Conservation (phyloP, 1,140 invertebrate genomes). For the Pogonus chalceus region DNA sequence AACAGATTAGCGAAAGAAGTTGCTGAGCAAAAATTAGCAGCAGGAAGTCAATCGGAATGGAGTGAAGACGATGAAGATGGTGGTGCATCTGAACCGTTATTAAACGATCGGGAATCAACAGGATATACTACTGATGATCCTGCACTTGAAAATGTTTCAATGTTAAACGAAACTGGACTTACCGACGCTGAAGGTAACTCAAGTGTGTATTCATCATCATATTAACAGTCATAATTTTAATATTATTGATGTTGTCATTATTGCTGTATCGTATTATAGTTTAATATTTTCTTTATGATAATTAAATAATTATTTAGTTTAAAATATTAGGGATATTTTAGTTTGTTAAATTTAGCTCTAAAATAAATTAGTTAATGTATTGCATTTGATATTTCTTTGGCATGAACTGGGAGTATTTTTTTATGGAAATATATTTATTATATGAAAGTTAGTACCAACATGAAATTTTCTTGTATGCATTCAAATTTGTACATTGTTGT, state of each 20-base stretch:
- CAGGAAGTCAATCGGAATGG: constrained; percentile 67
- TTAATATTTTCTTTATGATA: neutral
- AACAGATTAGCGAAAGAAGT: constrained; percentile 29
- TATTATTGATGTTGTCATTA: neutral
- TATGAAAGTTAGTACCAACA: too few relatives aligned
- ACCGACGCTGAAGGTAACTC: constrained; percentile 66
- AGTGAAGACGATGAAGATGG: constrained; percentile 56
- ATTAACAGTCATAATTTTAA: constrained; percentile 6
- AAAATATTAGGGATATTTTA: neutral
- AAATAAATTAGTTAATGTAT: neutral
- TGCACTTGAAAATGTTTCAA: constrained; percentile 69
- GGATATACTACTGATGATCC: constrained; percentile 76
- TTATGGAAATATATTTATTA: too few relatives aligned
- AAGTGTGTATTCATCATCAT: constrained; percentile 6
- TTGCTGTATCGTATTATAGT: neutral
- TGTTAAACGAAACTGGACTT: constrained; percentile 74
- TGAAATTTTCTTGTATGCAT: too few relatives aligned
- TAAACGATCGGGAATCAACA: constrained; percentile 53
- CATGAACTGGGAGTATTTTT: too few relatives aligned
- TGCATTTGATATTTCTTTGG: neutral
- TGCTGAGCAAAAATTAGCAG: constrained; percentile 21
- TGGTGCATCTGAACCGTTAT: constrained; percentile 45
- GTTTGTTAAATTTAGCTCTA: neutral
- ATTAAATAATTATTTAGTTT: neutral
- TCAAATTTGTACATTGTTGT: too few relatives aligned